Evolutionary conservation across 2,797 vertebrate species (phyloP).

Genomic region (Halcyon chelicuti): DNA sequence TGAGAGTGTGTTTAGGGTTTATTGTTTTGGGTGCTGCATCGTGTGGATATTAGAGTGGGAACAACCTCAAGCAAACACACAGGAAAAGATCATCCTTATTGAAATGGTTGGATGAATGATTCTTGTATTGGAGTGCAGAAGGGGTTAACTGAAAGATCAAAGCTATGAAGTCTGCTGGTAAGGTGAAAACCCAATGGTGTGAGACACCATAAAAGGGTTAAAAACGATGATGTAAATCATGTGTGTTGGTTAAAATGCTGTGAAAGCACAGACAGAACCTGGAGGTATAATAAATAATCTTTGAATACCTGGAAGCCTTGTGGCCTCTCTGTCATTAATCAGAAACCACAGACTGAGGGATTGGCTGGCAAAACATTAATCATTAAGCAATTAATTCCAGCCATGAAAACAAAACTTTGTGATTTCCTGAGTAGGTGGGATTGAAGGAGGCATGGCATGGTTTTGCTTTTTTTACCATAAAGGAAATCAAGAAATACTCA

Average conservation of each 20-base stretch:
- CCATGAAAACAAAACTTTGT: constrained; percentile 23
- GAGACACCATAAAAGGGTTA: constrained; percentile 41
- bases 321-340: constrained; percentile 63
- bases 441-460: neutral
- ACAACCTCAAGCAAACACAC: constrained; percentile 3
- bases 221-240: neutral
- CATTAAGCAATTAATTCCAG: constrained; percentile 70
- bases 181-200: neutral
- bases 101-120: neutral
- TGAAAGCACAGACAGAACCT: constrained; percentile 42
- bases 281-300: constrained; percentile 55
- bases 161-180: neutral
- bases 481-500: neutral
- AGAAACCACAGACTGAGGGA: constrained; percentile 57
- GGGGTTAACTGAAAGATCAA: constrained; percentile 30
- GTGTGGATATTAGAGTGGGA: neutral
- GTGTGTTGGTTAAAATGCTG: constrained; percentile 44
- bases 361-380: constrained; percentile 63
- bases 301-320: constrained; percentile 50
- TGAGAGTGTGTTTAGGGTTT: neutral
- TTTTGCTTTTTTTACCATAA: constrained; percentile 4
- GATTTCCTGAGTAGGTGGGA: constrained; percentile 46
- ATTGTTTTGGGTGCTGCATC: neutral
- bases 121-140: neutral
- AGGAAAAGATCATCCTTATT: neutral